phyloP scores from a whole-genome alignment of 1,140 invertebrate species.

The Cydia strobilella region DNA sequence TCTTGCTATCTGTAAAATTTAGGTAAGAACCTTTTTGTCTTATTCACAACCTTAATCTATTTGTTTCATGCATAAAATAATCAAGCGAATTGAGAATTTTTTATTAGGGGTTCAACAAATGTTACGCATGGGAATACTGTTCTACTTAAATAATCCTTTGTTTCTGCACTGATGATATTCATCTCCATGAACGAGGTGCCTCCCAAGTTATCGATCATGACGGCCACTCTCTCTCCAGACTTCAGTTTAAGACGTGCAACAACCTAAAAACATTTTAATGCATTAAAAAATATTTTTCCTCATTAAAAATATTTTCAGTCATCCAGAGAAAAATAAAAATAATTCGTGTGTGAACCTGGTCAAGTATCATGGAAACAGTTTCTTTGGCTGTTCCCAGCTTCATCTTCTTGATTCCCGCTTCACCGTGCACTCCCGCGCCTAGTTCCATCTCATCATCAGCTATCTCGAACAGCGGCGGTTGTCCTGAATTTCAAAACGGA shows the following conservation, averaged over 20 bases:
- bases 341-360: conserved; percentile 60
- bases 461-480: conserved; percentile 84
- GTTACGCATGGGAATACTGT: neutral
- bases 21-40: no score
- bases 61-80: neutral
- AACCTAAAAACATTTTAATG: conserved; percentile 45
- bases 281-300: neutral
- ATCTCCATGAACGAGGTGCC: conserved; percentile 88
- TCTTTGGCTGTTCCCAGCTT: conserved; percentile 81
- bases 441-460: conserved; percentile 87
- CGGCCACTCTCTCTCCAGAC: conserved; percentile 81
- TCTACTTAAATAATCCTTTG: conserved; percentile 83
- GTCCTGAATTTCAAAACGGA: conserved; percentile 59
- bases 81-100: neutral
- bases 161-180: conserved; percentile 86
- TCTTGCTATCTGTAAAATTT: conserved; percentile 74
- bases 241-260: conserved; percentile 77
- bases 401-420: conserved; percentile 88
- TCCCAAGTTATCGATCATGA: conserved; percentile 91
- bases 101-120: neutral
- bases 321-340: neutral
- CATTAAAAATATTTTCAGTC: no score
- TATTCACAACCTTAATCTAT: neutral
- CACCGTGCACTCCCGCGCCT: conserved; percentile 92
- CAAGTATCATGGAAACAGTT: conserved; percentile 76